phyloP scores from a whole-genome alignment of 2,113 vertebrate genomes.

The Gnathonemus longibarbis region DNA sequence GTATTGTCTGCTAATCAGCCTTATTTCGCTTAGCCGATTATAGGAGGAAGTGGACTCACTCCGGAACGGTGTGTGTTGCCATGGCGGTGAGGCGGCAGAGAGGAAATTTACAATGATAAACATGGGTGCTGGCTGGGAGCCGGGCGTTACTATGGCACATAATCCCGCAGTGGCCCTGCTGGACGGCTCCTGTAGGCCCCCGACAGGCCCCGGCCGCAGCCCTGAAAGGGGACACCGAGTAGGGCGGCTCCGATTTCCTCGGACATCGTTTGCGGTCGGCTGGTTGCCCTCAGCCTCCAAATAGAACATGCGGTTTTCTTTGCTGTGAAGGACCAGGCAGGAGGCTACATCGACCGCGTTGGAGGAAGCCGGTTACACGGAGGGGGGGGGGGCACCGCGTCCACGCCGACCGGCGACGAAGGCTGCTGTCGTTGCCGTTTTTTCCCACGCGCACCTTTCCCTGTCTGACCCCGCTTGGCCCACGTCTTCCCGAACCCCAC shows the following conservation, averaged over 20 bases:
- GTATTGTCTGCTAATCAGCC: neutral
- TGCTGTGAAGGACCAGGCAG: neutral
- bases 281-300: neutral
- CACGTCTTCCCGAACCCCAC: neutral
- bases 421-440: neutral
- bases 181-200: neutral
- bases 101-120: slow-evolving; percentile 19
- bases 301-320: neutral
- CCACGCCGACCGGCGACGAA: neutral
- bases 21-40: neutral
- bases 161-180: slow-evolving; percentile 31
- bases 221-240: slow-evolving; percentile 30
- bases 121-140: slow-evolving; percentile 1
- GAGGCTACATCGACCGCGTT: neutral
- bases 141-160: slow-evolving; percentile 46
- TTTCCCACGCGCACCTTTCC: neutral
- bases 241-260: slow-evolving; percentile 28
- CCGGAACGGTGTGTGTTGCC: neutral
- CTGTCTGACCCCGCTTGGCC: neutral
- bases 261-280: slow-evolving; percentile 22
- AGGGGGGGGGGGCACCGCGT: neutral
- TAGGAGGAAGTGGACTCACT: neutral
- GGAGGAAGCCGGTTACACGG: neutral
- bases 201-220: slow-evolving; percentile 6
- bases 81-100: neutral